Conservation (phyloP, 2,113 vertebrate genomes). For the Otus sunia region DNA sequence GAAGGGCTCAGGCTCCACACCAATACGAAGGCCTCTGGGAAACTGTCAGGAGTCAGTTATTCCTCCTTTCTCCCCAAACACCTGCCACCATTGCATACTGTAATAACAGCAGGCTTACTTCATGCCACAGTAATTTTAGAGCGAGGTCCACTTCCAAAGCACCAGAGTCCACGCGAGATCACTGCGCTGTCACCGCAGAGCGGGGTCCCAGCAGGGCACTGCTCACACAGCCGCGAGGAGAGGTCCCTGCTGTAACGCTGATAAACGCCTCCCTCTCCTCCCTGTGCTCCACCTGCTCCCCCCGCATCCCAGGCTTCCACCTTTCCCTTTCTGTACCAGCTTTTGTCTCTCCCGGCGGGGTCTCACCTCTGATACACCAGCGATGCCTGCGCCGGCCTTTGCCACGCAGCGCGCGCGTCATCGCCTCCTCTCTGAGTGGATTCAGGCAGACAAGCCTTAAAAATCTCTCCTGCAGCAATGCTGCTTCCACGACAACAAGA, state of each 20-base stretch:
- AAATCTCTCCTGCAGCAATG: background rate
- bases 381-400: rapidly evolving
- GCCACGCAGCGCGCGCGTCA: rapidly evolving
- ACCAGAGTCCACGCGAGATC: background rate
- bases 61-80: background rate
- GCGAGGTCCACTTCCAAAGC: background rate
- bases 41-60: background rate
- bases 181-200: rapidly evolving
- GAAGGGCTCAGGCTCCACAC: background rate
- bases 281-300: rapidly evolving
- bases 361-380: background rate
- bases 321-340: background rate
- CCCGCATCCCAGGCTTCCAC: background rate
- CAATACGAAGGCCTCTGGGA: rapidly evolving
- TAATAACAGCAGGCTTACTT: background rate
- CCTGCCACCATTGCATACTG: rapidly evolving
- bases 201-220: rapidly evolving
- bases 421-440: background rate
- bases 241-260: rapidly evolving
- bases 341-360: rapidly evolving
- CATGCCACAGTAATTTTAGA: background rate
- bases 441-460: background rate
- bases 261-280: background rate
- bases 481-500: background rate
- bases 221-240: rapidly evolving